A percentile compares a stretch with the other conserved stretches of the same genome.
Evolutionary conservation across 2,113 vertebrate genomes (phyloP).

Genomic region (Pycnonotus jocosus): DNA sequence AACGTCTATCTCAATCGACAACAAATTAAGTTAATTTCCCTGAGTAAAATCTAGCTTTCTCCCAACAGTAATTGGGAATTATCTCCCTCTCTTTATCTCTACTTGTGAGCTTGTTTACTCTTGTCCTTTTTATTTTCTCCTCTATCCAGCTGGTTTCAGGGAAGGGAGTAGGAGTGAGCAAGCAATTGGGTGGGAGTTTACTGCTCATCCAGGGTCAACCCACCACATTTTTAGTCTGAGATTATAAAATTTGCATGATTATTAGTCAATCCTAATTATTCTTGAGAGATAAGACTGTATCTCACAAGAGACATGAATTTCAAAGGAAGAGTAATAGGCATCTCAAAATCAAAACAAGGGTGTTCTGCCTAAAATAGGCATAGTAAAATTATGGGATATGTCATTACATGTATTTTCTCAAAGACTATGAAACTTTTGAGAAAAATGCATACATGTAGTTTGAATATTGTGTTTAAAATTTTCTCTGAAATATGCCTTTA

Average conservation of each 20-base stretch:
- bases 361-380: background rate
- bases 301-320: background rate
- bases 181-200: background rate
- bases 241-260: background rate
- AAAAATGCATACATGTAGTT: background rate
- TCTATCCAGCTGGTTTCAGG: background rate
- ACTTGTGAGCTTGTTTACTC: background rate
- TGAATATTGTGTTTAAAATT: background rate
- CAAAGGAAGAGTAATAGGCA: background rate
- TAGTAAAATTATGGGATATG: background rate
- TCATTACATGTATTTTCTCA: background rate
- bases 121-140: background rate
- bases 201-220: background rate
- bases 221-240: background rate
- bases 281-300: background rate
- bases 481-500: background rate
- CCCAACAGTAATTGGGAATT: background rate
- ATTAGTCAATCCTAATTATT: background rate
- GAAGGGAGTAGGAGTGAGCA: background rate
- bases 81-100: background rate
- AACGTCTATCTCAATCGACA: background rate
- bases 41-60: background rate
- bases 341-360: background rate
- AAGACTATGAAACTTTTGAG: background rate
- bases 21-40: background rate